Conservation (phyloP, 1,140 invertebrate genomes). For the Arctopsyche grandis region DNA sequence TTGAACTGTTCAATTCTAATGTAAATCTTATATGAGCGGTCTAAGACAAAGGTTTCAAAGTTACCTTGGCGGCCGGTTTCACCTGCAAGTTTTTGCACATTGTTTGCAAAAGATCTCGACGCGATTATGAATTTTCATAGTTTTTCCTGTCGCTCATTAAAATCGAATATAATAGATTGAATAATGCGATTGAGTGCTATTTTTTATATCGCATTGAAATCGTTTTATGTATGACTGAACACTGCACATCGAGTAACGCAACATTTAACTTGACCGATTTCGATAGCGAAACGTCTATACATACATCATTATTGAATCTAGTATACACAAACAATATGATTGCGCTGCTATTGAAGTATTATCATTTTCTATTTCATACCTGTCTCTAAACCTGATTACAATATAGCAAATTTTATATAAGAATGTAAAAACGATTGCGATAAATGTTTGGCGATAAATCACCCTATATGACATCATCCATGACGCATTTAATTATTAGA, state of each 20-base stretch:
- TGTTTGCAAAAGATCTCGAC: constrained; percentile 37
- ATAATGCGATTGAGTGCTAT: background rate
- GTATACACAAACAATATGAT: no score
- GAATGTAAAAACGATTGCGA: no score
- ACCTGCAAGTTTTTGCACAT: constrained; percentile 35
- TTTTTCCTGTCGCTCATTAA: constrained; percentile 28
- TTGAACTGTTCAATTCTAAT: no score
- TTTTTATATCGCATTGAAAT: constrained; percentile 17
- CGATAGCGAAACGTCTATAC: background rate
- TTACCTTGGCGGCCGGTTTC: constrained; percentile 34
- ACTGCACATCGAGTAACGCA: constrained; percentile 13
- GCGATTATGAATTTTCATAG: constrained; percentile 29
- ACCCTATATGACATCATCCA: no score
- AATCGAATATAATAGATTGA: constrained; percentile 25
- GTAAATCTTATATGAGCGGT: no score
- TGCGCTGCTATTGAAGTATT: no score
- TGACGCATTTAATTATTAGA: no score
- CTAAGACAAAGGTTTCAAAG: background rate
- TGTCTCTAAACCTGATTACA: no score
- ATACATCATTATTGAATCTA: no score
- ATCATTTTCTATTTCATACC: no score
- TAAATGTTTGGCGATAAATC: no score
- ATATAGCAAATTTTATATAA: no score
- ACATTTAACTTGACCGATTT: background rate
- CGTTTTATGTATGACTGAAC: constrained; percentile 15